Evolutionary conservation across 2,113 vertebrate species (phyloP).

Genomic region (Nycticryphes semicollaris): DNA sequence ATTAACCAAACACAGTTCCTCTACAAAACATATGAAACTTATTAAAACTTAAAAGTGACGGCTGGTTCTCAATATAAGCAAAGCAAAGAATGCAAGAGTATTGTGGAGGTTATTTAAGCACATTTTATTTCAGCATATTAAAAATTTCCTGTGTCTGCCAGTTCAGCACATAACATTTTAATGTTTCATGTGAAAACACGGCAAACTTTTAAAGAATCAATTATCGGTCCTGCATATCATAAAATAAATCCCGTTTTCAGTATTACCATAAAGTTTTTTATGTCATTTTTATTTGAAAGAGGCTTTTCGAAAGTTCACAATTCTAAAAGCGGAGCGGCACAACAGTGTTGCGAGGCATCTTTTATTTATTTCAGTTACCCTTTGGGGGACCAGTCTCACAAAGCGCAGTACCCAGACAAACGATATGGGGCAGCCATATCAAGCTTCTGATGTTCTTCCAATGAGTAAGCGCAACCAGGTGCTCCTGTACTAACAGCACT

Average conservation of each 20-base stretch:
- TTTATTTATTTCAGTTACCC: neutral
- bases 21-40: slow-evolving; percentile 76
- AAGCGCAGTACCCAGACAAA: neutral
- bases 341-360: neutral
- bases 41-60: slow-evolving; percentile 78
- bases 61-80: slow-evolving; percentile 61
- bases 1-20: slow-evolving; percentile 77
- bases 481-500: neutral
- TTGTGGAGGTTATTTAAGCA: slow-evolving; percentile 63
- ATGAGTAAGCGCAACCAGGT: no score
- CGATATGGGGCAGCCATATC: neutral
- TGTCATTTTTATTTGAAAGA: neutral
- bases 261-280: slow-evolving; percentile 23
- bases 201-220: slow-evolving; percentile 54
- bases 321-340: neutral
- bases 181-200: slow-evolving; percentile 55
- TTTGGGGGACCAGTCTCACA: neutral
- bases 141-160: slow-evolving; percentile 62
- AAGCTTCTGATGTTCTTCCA: neutral
- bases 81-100: slow-evolving; percentile 63
- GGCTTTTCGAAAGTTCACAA: neutral
- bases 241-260: slow-evolving; percentile 31
- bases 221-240: neutral
- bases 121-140: slow-evolving; percentile 68
- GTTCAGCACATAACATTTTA: slow-evolving; percentile 60